phyloP scores from a whole-genome alignment of 2,113 vertebrate genomes.

The Apistogramma diplotaenia region DNA sequence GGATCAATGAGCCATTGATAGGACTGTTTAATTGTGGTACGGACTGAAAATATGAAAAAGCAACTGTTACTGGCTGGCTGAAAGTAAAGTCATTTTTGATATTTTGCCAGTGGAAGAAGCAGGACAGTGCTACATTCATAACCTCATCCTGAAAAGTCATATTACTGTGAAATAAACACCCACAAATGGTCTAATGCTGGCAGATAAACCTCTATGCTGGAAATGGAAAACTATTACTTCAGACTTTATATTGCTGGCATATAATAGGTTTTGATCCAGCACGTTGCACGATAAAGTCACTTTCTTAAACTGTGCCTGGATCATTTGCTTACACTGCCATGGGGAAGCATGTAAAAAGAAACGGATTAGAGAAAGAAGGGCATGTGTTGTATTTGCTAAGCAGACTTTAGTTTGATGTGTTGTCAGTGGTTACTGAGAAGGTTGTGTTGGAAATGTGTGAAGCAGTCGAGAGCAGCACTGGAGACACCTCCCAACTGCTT shows the following conservation, averaged over 20 bases:
- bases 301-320: not conserved
- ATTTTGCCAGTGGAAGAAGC: not conserved
- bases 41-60: not conserved
- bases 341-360: not conserved
- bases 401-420: not conserved
- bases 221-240: conserved; percentile 1
- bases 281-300: not conserved
- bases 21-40: not conserved
- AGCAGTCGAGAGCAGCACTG: conserved; percentile 1
- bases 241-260: not conserved
- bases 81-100: not conserved
- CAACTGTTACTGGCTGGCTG: not conserved
- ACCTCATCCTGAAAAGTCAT: conserved; percentile 4
- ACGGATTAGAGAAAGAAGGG: not conserved
- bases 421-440: not conserved
- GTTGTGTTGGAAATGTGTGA: conserved; percentile 2
- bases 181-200: not conserved
- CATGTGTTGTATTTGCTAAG: not conserved
- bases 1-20: no score
- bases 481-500: not conserved
- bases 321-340: not conserved
- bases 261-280: not conserved
- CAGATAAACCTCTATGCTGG: not conserved
- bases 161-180: not conserved
- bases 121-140: not conserved